These are phyloP conservation scores for Ceratoteleas bidentatus DNA, from an alignment of 1,140 invertebrate species.

Conservation along the genomic window DNA sequence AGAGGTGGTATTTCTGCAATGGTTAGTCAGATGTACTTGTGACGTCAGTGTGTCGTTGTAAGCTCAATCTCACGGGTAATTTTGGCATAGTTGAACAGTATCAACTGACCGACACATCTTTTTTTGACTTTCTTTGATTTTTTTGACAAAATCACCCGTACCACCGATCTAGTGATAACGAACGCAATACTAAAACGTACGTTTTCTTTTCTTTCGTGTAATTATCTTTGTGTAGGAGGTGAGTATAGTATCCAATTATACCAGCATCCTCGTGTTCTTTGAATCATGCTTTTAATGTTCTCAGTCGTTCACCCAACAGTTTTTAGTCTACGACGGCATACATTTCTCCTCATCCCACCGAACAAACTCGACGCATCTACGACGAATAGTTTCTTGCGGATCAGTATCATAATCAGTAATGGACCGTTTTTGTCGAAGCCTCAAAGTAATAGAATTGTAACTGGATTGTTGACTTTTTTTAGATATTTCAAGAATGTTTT, in stretches of 20 bases:
- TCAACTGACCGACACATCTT: neutral
- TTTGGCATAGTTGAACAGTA: conserved; percentile 18
- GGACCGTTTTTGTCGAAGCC: no score
- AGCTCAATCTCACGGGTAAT: conserved; percentile 12
- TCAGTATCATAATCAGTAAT: conserved; percentile 7
- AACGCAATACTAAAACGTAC: conserved; percentile 48
- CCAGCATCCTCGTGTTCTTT: conserved; percentile 31
- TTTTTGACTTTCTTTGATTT: conserved; percentile 7
- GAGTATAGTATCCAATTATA: conserved; percentile 48
- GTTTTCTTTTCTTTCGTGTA: conserved; percentile 65
- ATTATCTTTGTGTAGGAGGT: conserved; percentile 59
- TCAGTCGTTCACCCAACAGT: conserved; percentile 16
- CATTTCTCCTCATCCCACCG: neutral
- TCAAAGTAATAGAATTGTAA: no score
- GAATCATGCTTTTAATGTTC: conserved; percentile 49
- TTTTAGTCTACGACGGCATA: conserved; percentile 9
- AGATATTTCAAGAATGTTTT: no score
- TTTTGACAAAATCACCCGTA: conserved; percentile 40
- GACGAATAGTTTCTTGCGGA: conserved; percentile 2
- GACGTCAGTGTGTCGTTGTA: no score
- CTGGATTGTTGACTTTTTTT: no score
- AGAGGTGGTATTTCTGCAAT: no score
- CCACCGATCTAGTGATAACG: conserved; percentile 2
- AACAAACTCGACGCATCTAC: no score
- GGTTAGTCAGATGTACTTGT: no score